phyloP scores from a whole-genome alignment of 2,888 invertebrate genomes.

The Steinernema carpocapsae region DNA sequence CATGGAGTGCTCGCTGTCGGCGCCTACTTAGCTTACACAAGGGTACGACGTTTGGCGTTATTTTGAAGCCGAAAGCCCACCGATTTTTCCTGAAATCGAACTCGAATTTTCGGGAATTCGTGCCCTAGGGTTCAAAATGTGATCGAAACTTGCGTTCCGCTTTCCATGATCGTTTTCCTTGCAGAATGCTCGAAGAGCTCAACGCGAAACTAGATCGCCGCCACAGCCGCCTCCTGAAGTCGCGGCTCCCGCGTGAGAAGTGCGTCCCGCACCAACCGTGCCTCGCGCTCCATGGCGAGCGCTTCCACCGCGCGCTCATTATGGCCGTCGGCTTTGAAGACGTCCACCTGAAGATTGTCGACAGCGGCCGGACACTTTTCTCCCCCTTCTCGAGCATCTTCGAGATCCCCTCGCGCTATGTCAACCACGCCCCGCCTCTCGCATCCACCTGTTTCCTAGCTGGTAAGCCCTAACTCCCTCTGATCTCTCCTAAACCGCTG shows the following conservation, averaged over 20 bases:
- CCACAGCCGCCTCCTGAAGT: neutral
- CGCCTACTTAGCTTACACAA: too few relatives aligned
- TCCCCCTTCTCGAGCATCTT: neutral
- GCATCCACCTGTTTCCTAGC: slow-evolving; percentile 6
- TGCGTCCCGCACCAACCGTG: neutral
- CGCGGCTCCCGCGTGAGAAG: neutral
- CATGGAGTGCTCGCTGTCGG: too few relatives aligned
- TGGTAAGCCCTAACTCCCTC: neutral
- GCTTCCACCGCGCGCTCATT: slow-evolving; percentile 10
- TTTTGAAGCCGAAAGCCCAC: too few relatives aligned
- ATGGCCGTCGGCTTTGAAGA: slow-evolving; percentile 7
- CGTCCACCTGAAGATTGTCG: slow-evolving; percentile 2
- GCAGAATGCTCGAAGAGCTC: neutral
- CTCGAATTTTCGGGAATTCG: too few relatives aligned
- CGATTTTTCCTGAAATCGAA: too few relatives aligned
- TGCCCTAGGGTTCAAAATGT: too few relatives aligned
- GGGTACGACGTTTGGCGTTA: too few relatives aligned
- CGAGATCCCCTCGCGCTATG: neutral
- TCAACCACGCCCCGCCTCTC: neutral
- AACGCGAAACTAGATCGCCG: neutral
- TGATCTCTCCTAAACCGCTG: neutral
- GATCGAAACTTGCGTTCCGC: too few relatives aligned
- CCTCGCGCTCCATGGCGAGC: neutral
- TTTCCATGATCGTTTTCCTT: too few relatives aligned
- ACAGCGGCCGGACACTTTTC: slow-evolving; percentile 13